These are phyloP conservation scores for Papilio glaucus DNA, from an alignment of 1,140 invertebrate genomes.

Conservation along the genomic window DNA sequence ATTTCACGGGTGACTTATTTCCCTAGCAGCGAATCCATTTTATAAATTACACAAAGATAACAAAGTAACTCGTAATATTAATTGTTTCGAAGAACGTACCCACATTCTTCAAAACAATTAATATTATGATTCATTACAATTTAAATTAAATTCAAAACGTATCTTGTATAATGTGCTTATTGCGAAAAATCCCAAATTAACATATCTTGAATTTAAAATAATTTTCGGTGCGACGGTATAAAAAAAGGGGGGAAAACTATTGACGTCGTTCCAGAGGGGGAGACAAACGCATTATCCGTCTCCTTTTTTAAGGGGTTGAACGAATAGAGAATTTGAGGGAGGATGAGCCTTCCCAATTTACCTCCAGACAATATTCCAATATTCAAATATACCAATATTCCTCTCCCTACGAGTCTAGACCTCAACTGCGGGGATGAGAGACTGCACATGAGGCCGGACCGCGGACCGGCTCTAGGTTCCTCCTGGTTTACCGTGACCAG, in stretches of 20 bases:
- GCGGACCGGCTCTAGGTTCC: too few species aligned
- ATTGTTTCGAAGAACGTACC: too few species aligned
- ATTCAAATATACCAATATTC: too few species aligned
- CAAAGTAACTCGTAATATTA: too few species aligned
- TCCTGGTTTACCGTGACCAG: background rate
- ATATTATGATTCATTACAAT: background rate
- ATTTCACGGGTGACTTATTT: background rate
- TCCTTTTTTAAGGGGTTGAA: too few species aligned
- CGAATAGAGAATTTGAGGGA: too few species aligned
- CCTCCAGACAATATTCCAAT: too few species aligned
- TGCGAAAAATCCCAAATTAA: background rate
- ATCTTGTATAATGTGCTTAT: background rate
- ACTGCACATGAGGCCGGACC: too few species aligned
- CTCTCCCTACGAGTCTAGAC: too few species aligned
- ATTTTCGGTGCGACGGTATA: background rate
- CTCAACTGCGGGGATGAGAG: too few species aligned
- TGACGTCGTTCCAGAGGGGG: background rate
- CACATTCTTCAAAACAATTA: background rate
- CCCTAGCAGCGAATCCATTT: background rate
- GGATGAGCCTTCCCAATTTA: too few species aligned
- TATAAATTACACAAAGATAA: too few species aligned
- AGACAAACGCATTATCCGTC: background rate
- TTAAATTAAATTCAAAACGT: background rate
- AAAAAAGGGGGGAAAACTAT: constrained; percentile 2
- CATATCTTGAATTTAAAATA: background rate